These are phyloP conservation scores for Valencia hispanica DNA, from an alignment of 2,797 vertebrate species.

Conservation along the genomic window DNA sequence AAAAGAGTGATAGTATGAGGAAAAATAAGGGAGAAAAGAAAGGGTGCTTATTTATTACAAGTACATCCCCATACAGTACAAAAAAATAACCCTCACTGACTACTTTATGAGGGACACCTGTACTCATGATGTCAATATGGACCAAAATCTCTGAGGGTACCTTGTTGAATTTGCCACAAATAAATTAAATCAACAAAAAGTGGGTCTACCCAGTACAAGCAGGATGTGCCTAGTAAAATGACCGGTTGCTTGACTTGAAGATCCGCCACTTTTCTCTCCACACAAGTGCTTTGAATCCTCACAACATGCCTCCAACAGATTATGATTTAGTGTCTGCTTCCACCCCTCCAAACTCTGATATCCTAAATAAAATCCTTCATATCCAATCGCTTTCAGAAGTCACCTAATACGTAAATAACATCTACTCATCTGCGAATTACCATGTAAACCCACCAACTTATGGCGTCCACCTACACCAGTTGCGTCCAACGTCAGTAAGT, in stretches of 20 bases:
- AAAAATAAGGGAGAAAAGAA: constrained; percentile 20
- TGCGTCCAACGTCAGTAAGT: not conserved
- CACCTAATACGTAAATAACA: not conserved
- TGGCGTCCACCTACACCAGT: not conserved
- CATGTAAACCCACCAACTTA: not conserved
- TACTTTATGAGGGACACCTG: not conserved
- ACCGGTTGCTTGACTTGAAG: too few relatives aligned
- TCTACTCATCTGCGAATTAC: not conserved
- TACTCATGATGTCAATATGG: not conserved
- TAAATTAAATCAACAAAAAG: not conserved
- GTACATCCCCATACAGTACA: constrained; percentile 3
- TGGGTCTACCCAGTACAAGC: not conserved
- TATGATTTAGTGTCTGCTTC: not conserved
- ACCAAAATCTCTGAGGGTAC: not conserved
- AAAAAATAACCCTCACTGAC: not conserved
- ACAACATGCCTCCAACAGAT: not conserved
- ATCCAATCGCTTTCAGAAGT: not conserved
- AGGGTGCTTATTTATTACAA: constrained; percentile 13
- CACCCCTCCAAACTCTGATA: not conserved
- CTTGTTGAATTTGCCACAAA: not conserved
- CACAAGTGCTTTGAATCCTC: not conserved
- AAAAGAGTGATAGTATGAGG: constrained; percentile 24
- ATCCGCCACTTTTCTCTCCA: too few relatives aligned
- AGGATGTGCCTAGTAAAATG: not conserved
- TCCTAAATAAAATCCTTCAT: not conserved